Conservation (phyloP, 2,113 vertebrate species). For the Tupaia chinensis region DNA sequence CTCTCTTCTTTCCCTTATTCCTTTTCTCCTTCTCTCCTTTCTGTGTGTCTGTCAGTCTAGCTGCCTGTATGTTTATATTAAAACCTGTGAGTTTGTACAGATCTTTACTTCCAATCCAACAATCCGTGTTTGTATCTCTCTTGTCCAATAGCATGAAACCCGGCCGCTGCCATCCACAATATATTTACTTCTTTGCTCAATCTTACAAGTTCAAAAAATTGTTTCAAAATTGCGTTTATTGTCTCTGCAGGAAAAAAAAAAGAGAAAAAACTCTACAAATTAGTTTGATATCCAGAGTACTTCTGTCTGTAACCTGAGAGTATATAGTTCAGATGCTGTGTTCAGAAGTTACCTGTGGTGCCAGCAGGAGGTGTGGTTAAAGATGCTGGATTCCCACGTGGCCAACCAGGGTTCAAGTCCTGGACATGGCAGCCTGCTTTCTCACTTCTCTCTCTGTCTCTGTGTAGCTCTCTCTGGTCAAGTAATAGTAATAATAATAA, state of each 20-base stretch:
- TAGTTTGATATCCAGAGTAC: neutral
- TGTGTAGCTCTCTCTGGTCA: no score
- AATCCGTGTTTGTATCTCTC: neutral
- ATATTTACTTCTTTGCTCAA: neutral
- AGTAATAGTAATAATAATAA: no score
- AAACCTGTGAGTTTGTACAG: neutral
- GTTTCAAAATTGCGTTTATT: neutral
- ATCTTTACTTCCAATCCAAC: neutral
- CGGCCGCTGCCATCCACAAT: neutral
- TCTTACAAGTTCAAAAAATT: neutral
- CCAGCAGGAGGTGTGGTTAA: no score
- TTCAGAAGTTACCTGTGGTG: neutral
- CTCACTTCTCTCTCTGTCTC: no score
- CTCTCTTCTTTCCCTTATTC: neutral
- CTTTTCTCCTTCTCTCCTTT: neutral
- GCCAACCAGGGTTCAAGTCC: no score
- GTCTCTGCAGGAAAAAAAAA: neutral
- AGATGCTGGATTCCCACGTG: no score
- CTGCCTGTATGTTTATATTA: neutral
- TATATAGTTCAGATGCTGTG: neutral
- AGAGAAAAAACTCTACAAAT: neutral
- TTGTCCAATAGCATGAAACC: neutral
- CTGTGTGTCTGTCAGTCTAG: neutral
- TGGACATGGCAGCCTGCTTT: no score
- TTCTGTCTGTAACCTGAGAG: neutral